Evolutionary conservation across 2,888 invertebrate species (phyloP), one percentile per base, ranked within the genome.

Genomic region (Dasysyrphus tricinctus): DNA sequence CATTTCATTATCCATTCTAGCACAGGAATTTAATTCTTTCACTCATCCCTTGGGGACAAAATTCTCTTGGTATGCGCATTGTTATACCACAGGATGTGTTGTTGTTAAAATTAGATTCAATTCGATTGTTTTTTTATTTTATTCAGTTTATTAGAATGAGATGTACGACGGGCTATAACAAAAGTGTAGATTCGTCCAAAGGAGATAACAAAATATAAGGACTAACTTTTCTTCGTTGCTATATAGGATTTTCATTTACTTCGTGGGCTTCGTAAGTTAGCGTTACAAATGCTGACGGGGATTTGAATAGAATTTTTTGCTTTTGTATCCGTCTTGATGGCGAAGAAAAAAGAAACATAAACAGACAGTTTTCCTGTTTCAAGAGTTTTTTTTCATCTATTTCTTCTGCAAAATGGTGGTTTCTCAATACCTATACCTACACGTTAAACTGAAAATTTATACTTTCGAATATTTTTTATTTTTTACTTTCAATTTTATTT

Each of bases 101-200:
- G 79, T 79, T 83, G 56, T 63, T 74, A 29, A 70, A 80, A 83
- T 80, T 83, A 75, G 47, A 83, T 83, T 75, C 80, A 83, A 83
- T 83, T 83, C 69, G 54, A 83, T 70, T 80, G 70, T 83, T 75
- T 44, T 63, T n/a, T 42, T 49, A 72, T 57, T 57, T 19, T 19
- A 59, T 59, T 39, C 39, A 19, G 24, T 42, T 39, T 61, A 61
- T 61, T 24, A 61, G 61, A 16, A 56, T 32, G 56, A 56, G 49
- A 49, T 19, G 19, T 54, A 54, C 51, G 24, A 42, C n/a, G 39
- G 37, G 29, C 44, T 16, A 49, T 34, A 56, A 29, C 39, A 29
- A 32, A 47, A 57, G 37, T 70, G 14, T 24, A 24, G 24, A 24
- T 24, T 24, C 24, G 49, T 42, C 69, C 51, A 51, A 59, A 32